Evolutionary conservation across 30 jellyfish, hydroid and myxozoan genomes (phyloP).

Genomic region (Pseudorhiza aurosa): DNA sequence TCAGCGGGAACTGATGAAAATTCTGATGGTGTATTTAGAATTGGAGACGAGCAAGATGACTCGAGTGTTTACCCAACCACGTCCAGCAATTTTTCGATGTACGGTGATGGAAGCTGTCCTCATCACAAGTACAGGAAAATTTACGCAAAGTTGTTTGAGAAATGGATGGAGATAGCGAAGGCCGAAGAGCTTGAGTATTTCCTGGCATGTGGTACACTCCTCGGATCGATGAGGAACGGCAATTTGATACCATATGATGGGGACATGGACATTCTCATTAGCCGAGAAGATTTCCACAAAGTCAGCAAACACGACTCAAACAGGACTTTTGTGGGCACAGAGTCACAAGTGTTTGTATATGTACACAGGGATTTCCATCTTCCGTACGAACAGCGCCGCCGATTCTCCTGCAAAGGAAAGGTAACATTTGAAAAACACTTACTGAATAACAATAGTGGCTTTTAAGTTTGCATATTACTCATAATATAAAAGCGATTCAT

Average conservation of each 20-base stretch:
- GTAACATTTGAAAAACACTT: no score
- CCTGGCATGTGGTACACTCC: conserved; percentile 82
- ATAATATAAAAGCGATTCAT: no score
- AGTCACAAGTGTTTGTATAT: conserved; percentile 44
- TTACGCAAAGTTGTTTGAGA: conserved; percentile 31
- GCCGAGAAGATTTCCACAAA: conserved; percentile 38
- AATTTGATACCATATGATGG: conserved; percentile 76
- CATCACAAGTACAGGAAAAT: conserved; percentile 5
- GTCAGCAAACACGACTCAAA: conserved; percentile 38
- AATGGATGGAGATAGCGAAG: conserved; percentile 71
- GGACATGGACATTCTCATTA: conserved; percentile 77
- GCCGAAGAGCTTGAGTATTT: conserved; percentile 52
- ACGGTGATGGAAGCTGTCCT: conserved; percentile 79
- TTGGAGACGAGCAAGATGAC: background rate
- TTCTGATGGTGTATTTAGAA: background rate
- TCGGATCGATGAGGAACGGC: conserved; percentile 86
- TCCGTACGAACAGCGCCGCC: conserved; percentile 77
- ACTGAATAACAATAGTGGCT: no score
- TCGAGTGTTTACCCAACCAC: conserved; percentile 4
- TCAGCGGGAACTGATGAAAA: background rate
- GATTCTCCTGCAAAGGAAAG: conserved; percentile 88
- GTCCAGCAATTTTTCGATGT: conserved; percentile 13
- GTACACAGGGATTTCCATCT: conserved; percentile 71
- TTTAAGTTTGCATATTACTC: no score
- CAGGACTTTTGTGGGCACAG: conserved; percentile 68